Conservation (phyloP, 2,113 vertebrate species). For the Cyanistes caeruleus region DNA sequence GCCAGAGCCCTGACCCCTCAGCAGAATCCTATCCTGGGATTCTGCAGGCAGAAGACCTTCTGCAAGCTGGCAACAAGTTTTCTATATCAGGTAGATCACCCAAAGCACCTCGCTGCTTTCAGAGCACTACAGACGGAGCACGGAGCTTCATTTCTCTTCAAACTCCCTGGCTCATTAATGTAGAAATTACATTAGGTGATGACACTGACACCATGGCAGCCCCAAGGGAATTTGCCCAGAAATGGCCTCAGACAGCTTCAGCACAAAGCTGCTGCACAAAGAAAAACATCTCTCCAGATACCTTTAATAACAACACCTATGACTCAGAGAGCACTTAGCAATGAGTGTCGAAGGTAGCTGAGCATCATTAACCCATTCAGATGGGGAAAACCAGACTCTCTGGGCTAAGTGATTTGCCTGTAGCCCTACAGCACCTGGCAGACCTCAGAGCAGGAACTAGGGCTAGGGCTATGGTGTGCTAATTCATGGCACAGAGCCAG, state of each 20-base stretch:
- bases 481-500: neutral
- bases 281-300: neutral
- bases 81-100: neutral
- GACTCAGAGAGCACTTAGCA: constrained; percentile 7
- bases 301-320: neutral
- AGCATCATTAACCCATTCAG: constrained; percentile 36
- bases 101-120: neutral
- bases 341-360: neutral
- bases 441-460: constrained; percentile 25
- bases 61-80: neutral
- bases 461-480: neutral
- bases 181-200: neutral
- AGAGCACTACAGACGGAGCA: neutral
- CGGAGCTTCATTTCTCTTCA: neutral
- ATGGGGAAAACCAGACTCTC: constrained; percentile 45
- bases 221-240: neutral
- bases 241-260: neutral
- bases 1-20: neutral
- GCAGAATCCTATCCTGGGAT: neutral
- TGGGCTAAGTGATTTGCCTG: constrained; percentile 47
- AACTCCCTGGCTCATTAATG: neutral
- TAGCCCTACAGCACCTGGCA: constrained; percentile 32
- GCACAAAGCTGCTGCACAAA: neutral
- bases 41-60: neutral
- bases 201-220: rapidly evolving